Conservation (phyloP, 2,113 vertebrate species). For the Pomatorhinus ruficollis region DNA sequence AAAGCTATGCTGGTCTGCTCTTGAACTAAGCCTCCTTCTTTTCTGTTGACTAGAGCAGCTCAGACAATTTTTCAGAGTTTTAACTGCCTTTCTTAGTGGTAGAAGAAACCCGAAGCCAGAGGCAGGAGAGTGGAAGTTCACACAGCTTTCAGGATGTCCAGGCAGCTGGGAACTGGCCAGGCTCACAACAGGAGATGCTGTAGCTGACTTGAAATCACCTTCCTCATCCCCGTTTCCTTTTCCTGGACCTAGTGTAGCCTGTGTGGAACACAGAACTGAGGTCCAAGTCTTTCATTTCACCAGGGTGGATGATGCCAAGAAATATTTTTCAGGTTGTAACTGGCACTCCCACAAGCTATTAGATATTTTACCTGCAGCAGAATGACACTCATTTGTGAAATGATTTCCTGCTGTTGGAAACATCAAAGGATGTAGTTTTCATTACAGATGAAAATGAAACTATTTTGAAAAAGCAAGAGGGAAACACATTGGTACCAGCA, state of each 20-base stretch:
- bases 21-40: neutral
- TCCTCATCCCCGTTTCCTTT: slow-evolving; percentile 14
- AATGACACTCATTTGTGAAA: slow-evolving; percentile 36
- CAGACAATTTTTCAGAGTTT: neutral
- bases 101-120: neutral
- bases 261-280: neutral
- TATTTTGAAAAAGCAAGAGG: neutral
- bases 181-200: slow-evolving; percentile 2
- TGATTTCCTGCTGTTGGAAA: slow-evolving; percentile 46
- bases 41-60: neutral
- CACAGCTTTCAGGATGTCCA: neutral
- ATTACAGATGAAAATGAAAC: slow-evolving; percentile 14
- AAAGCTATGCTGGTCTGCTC: neutral
- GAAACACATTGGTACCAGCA: slow-evolving; percentile 22
- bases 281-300: neutral
- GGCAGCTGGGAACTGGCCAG: neutral
- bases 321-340: slow-evolving; percentile 20
- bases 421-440: slow-evolving; percentile 39
- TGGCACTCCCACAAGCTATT: neutral
- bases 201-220: slow-evolving; percentile 26
- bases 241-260: neutral
- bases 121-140: neutral
- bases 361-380: slow-evolving; percentile 47
- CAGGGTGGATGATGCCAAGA: slow-evolving; percentile 22
- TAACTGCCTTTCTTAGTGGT: neutral